Evolutionary conservation across 2,797 vertebrate genomes (phyloP).

Genomic region (Echiichthys vipera): DNA sequence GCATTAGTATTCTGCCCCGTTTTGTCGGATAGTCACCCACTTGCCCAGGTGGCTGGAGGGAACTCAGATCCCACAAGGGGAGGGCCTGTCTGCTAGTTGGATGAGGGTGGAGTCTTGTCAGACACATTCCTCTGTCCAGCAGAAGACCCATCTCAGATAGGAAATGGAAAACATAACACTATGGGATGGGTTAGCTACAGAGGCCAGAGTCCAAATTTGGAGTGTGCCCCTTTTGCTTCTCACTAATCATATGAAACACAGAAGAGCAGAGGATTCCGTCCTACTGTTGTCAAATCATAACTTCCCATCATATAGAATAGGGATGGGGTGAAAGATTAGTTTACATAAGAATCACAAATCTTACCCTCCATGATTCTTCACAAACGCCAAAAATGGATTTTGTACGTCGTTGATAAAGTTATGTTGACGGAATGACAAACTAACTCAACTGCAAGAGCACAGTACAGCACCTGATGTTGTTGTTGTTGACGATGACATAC

Average conservation of each 20-base stretch:
- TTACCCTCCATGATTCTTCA: neutral
- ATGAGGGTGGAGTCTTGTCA: constrained; percentile 69
- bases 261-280: neutral
- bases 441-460: neutral
- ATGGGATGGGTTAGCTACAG: constrained; percentile 21
- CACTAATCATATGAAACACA: constrained; percentile 28
- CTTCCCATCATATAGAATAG: neutral
- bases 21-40: constrained; percentile 38
- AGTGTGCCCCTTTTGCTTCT: neutral
- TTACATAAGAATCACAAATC: neutral
- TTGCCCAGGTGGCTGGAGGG: constrained; percentile 74
- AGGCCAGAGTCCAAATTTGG: neutral
- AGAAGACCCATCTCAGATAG: constrained; percentile 61
- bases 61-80: constrained; percentile 47
- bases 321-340: neutral
- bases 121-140: constrained; percentile 66
- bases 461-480: neutral
- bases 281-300: neutral
- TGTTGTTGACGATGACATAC: neutral
- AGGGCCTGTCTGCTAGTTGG: constrained; percentile 54
- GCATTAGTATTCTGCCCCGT: constrained; percentile 74
- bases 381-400: neutral
- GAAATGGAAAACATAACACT: constrained; percentile 72
- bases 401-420: neutral
- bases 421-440: neutral